A percentile compares a stretch with the other conserved stretches of the same genome.
phyloP scores from a whole-genome alignment of 2,888 invertebrate genomes.

The Ellobium chinense region DNA sequence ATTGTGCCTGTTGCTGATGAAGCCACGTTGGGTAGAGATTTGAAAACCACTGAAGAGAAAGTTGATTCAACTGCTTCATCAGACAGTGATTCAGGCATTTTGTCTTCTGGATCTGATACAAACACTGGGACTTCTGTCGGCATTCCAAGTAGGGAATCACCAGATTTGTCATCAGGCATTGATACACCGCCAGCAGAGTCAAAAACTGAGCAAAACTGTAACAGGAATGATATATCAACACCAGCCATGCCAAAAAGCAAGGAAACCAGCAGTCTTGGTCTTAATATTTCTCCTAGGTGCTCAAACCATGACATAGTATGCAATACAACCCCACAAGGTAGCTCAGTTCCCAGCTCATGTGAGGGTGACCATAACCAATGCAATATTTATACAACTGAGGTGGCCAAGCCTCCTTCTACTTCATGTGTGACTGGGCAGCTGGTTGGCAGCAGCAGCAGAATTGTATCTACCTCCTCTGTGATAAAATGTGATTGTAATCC shows the following conservation, averaged over 20 bases:
- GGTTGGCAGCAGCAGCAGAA: slow-evolving; percentile 15
- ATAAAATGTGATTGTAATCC: slow-evolving; percentile 7
- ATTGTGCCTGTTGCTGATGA: neutral
- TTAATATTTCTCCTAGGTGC: neutral
- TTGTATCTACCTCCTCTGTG: slow-evolving; percentile 32
- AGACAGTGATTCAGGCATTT: slow-evolving; percentile 55
- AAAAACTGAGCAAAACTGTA: neutral
- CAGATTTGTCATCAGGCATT: neutral
- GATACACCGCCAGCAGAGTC: neutral
- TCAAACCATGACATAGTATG: slow-evolving; percentile 15
- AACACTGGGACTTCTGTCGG: neutral
- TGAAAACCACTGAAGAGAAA: slow-evolving; percentile 41
- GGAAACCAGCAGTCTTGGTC: neutral
- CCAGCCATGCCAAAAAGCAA: neutral
- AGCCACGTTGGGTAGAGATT: neutral
- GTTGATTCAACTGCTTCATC: slow-evolving; percentile 49
- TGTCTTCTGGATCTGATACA: slow-evolving; percentile 37
- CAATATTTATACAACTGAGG: slow-evolving; percentile 34
- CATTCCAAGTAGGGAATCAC: slow-evolving; percentile 1
- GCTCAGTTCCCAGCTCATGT: slow-evolving; percentile 4
- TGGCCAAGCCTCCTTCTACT: slow-evolving; percentile 3
- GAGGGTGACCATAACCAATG: slow-evolving; percentile 27
- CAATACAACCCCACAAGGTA: slow-evolving; percentile 19
- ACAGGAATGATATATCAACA: neutral
- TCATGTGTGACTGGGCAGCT: slow-evolving; percentile 25